Percentiles rank a stretch among this genome's conserved stretches.
phyloP scores from a whole-genome alignment of 35 echinoderm and acorn worm genomes.

The Patiria miniata region DNA sequence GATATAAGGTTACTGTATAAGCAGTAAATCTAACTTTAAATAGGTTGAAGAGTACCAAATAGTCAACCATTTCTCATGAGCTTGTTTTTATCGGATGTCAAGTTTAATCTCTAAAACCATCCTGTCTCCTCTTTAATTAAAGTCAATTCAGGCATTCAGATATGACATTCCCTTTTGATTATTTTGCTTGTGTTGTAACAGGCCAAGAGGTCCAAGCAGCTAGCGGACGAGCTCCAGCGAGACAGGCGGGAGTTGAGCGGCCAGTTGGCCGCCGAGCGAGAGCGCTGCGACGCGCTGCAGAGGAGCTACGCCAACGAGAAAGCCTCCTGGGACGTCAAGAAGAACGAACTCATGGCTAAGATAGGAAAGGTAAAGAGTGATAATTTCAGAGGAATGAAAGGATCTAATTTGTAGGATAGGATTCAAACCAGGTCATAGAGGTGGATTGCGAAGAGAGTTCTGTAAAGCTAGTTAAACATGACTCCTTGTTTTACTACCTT shows the following conservation, averaged over 20 bases:
- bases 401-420: not conserved
- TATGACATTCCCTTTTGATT: too few species aligned
- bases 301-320: constrained; percentile 74
- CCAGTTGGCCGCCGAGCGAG: constrained; percentile 60
- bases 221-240: constrained; percentile 70
- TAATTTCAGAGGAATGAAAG: not conserved
- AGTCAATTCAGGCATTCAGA: too few species aligned
- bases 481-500: not conserved
- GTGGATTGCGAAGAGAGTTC: not conserved
- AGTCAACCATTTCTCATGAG: too few species aligned
- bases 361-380: constrained; percentile 71
- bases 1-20: too few species aligned
- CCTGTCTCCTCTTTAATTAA: too few species aligned
- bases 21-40: too few species aligned
- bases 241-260: constrained; percentile 58
- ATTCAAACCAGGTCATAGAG: not conserved
- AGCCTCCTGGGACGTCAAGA: constrained; percentile 74
- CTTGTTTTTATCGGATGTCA: too few species aligned
- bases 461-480: not conserved
- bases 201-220: constrained; percentile 80
- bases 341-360: constrained; percentile 62
- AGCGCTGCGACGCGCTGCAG: constrained; percentile 76
- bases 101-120: too few species aligned
- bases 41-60: too few species aligned
- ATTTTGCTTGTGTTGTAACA: not conserved